Evolutionary conservation across 2,797 vertebrate species (phyloP), one percentile per base, ranked within the genome.

Genomic region (Cirrhinus molitorella): DNA sequence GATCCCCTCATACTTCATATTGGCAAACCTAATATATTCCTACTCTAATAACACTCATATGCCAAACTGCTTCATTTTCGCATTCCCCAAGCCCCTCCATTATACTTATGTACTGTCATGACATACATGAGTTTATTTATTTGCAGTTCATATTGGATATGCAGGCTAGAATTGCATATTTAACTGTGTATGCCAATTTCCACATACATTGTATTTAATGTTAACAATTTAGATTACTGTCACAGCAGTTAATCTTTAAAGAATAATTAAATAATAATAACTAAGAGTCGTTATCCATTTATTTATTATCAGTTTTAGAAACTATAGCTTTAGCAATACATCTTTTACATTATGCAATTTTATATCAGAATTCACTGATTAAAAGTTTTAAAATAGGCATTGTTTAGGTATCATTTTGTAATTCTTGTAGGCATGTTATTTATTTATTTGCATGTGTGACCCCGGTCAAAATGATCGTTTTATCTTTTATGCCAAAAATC

Each of bases 21-120:
- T 53, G 19, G 49, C 6, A 19, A 53, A 1, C 28, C 11, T 73
- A 4, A 53, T 73, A 34, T 73, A 53, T 51, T 72, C 5, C 17
- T 73, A 53, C 19, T 13, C 0, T 40, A 67, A 59, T 11, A 67
- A 91, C 90, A 91, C 92, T 94, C 91, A 88, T 85, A 92, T 91
- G 91, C 82, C 13, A 87, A 86, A 70, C 25, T 25, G 13, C 17
- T 47, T n/a, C 55, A 71, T 47, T 25, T n/a, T 34, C 25, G 23
- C 45, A 23, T 11, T 14, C 19, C 31, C 12, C 5, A 14, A 34
- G 8, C 7, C 4, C 14, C 7, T 31, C 16, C 45, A 4, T 49
- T 19, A 49, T 43, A 23, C 40, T 43, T 43, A 1, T 2, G 14
- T 3, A 31, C 14, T 14, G 2, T 17, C 25, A 28, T 63, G 25